Evolutionary conservation across 2,888 invertebrate species (phyloP).

Genomic region (Lasioglossum vierecki): DNA sequence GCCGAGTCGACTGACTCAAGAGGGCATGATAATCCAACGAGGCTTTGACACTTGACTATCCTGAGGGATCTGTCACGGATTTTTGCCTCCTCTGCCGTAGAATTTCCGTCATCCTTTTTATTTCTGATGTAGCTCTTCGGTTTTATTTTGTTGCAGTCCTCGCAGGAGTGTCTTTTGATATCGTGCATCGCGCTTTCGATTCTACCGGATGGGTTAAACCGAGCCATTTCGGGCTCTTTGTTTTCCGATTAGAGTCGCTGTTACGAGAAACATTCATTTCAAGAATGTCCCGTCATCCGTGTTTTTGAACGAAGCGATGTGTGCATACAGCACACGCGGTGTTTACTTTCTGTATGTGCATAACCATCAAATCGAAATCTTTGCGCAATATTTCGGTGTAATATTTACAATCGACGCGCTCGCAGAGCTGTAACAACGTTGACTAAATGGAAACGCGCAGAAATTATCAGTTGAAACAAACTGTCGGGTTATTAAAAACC

Average conservation of each 20-base stretch:
- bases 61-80: slow-evolving; percentile 13
- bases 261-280: not conserved
- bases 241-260: not conserved
- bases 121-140: not conserved
- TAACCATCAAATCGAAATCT: not conserved
- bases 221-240: not conserved
- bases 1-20: slow-evolving; percentile 57
- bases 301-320: not conserved
- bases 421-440: not conserved
- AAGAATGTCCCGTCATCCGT: not conserved
- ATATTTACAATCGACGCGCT: not conserved
- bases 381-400: not conserved
- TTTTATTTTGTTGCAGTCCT: not conserved
- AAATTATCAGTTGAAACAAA: not conserved
- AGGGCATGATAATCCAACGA: slow-evolving; percentile 55
- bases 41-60: slow-evolving; percentile 51
- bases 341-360: not conserved
- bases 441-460: not conserved
- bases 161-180: not conserved
- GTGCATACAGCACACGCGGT: not conserved
- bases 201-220: not conserved
- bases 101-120: not conserved
- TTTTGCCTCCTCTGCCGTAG: not conserved
- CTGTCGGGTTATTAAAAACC: not conserved
- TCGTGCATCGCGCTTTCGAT: not conserved